Base-by-base conservation (phyloP, 64 coral and sea anemone genomes). In the Actinia equina region DNA sequence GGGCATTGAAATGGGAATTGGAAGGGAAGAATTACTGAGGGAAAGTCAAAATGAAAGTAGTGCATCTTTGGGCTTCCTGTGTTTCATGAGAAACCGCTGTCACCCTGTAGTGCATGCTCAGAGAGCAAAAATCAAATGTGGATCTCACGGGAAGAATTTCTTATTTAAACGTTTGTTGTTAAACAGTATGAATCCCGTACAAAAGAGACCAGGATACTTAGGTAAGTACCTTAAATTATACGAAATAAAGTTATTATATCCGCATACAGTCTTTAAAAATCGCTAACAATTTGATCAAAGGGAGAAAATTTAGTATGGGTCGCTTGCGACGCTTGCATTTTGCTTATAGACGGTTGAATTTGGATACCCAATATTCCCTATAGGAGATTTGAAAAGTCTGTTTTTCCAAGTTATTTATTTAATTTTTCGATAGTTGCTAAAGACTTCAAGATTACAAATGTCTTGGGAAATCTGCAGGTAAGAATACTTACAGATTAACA, bases 381-480 rank as follows among this genome's bases (percentile, higher is more conserved):
- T 37, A 37, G 1, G 30, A 0, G 30, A 37, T 37, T 37, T 37
- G 0, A 37, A 0, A 37, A 37, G 30, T 37, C 30, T 37, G 1
- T 37, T 37, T 37, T 37, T 37, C 30, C 0, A 37, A 37, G 30
- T 37, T 63, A 14, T 64, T 6, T 19, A 37, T 80, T 78, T 85
- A 43, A 43, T 89, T 65, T 53, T 6, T 53, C 15, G 19, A 11
- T 41, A 99, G 97, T 95, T 91, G 97, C 93, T 43, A 99, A 99
- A 69, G 97, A 95, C 54, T 99, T 99, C 78, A 95, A 99, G 89
- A 86, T 99, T 30, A 84, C 92, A 15, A 99, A 99, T 88, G 91
- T 99, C 23, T 88, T 99, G 89, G 93, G 90, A 88, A 99, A 99
- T 93, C 82, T 99, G 44, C 97, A 99, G 91, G 97, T 99, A 69